These are phyloP conservation scores for Macquaria ambigua DNA, from an alignment of 2,113 vertebrate species.

Conservation along the genomic window DNA sequence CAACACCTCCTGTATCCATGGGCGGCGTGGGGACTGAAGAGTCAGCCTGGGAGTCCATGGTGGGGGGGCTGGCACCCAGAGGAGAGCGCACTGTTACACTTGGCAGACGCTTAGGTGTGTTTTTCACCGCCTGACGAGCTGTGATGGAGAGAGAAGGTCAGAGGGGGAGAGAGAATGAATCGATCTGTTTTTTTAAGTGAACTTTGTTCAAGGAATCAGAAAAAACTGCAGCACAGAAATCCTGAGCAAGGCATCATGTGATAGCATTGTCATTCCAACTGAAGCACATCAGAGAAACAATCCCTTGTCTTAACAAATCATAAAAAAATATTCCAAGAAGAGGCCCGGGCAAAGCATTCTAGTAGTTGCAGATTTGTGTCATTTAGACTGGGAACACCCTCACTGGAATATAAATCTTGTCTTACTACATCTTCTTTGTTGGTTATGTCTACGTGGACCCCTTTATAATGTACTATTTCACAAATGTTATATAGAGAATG, in stretches of 20 bases:
- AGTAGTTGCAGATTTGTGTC: neutral
- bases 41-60: slow-evolving; percentile 89
- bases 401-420: neutral
- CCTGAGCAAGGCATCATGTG: neutral
- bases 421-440: neutral
- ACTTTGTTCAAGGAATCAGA: neutral
- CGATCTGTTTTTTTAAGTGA: neutral
- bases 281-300: neutral
- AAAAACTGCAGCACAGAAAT: slow-evolving; percentile 1
- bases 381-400: neutral
- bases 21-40: slow-evolving; percentile 77
- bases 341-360: neutral
- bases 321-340: neutral
- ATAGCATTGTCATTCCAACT: neutral
- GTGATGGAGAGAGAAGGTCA: slow-evolving; percentile 46
- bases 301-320: neutral
- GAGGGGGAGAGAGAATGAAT: slow-evolving; percentile 9
- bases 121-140: slow-evolving; percentile 97
- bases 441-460: neutral
- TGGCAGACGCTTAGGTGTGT: slow-evolving; percentile 91
- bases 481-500: neutral
- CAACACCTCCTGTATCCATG: slow-evolving; percentile 61
- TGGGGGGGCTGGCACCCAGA: slow-evolving; percentile 90
- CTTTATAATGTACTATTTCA: neutral
- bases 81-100: slow-evolving; percentile 94